Evolutionary conservation across 2,113 vertebrate species (phyloP).

Genomic region (Oryzias curvinotus): DNA sequence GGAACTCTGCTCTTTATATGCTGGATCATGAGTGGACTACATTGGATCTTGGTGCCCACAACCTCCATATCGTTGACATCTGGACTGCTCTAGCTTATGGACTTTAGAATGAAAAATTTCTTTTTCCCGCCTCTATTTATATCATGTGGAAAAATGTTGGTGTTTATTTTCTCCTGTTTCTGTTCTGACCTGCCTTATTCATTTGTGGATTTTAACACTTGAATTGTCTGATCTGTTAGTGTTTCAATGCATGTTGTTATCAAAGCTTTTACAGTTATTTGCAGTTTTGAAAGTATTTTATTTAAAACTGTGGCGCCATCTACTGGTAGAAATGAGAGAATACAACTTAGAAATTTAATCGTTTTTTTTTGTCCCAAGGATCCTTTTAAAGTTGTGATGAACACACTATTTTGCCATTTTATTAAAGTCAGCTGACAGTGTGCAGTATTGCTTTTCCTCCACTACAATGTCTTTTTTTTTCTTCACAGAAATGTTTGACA

Average conservation of each 20-base stretch:
- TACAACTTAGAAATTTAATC: neutral
- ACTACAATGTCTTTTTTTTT: no score
- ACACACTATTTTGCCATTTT: no score
- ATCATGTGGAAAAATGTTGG: neutral
- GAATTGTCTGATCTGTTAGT: conserved; percentile 11
- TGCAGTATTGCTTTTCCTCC: no score
- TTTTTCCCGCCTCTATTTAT: neutral
- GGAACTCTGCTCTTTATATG: neutral
- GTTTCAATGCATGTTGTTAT: neutral
- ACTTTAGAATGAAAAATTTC: no score
- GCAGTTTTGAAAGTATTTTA: neutral
- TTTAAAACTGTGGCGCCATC: conserved; percentile 28
- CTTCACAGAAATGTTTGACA: no score
- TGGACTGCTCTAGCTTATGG: no score
- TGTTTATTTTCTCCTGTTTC: neutral
- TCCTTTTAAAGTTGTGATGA: no score
- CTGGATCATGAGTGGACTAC: neutral
- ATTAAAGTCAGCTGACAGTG: no score
- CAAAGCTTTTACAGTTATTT: no score
- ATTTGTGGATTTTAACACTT: conserved; percentile 39
- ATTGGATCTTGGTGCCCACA: neutral
- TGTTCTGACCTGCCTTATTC: neutral
- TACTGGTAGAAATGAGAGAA: conserved; percentile 30
- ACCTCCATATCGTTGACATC: no score
- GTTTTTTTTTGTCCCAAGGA: neutral